A percentile compares a stretch with the other conserved stretches of the same genome.
phyloP scores from a whole-genome alignment of 2,113 vertebrate genomes.

The Xenopus tropicalis region DNA sequence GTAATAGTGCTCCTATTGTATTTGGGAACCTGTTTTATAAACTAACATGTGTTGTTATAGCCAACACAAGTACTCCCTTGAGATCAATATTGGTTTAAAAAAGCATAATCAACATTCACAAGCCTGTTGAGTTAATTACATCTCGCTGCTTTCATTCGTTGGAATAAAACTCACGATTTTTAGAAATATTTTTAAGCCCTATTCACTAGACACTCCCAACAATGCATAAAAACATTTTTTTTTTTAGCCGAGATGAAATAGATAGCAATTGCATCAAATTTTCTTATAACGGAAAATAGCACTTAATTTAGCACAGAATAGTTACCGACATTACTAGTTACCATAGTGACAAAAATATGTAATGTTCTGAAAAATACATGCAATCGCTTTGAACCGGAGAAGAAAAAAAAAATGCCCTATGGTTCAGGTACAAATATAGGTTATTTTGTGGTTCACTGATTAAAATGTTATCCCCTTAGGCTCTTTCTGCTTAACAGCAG shows the following conservation, averaged over 20 bases:
- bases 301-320: slow-evolving; percentile 39
- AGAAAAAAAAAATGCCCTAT: slow-evolving; percentile 32
- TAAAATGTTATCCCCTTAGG: slow-evolving; percentile 45
- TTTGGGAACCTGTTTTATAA: too few species aligned
- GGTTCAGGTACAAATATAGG: slow-evolving; percentile 33
- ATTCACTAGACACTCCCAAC: too few species aligned
- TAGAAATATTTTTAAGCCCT: too few species aligned
- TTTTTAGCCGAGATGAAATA: slow-evolving; percentile 31
- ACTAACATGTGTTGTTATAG: too few species aligned
- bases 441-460: slow-evolving; percentile 41
- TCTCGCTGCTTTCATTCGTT: too few species aligned
- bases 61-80: background rate
- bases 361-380: slow-evolving; percentile 37
- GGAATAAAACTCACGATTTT: too few species aligned
- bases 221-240: background rate
- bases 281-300: slow-evolving; percentile 37
- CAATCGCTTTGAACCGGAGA: slow-evolving; percentile 38
- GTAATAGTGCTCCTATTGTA: too few species aligned
- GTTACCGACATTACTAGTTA: slow-evolving; percentile 43
- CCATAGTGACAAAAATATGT: slow-evolving; percentile 44
- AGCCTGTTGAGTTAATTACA: slow-evolving; percentile 1
- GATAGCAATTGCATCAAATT: slow-evolving; percentile 41
- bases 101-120: background rate
- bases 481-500: slow-evolving; percentile 32
- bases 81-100: slow-evolving; percentile 8